Percentiles rank a stretch among this genome's conserved stretches.
Conservation (phyloP, 2,888 invertebrate species). For the Muschampia plurimacula region DNA sequence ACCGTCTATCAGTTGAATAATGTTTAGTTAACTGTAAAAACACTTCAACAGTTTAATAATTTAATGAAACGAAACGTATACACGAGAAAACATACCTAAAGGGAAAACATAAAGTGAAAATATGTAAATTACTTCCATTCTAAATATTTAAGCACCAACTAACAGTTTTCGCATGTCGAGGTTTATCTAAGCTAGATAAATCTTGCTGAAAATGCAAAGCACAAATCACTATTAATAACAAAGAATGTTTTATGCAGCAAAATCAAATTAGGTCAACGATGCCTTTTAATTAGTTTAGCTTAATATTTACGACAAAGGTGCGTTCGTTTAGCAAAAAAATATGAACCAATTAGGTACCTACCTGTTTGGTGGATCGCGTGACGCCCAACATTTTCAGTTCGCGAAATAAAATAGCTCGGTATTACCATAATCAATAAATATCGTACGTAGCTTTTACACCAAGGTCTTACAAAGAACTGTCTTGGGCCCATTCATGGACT, state of each 20-base stretch:
- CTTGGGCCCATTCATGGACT: constrained; percentile 33
- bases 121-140: too few species aligned
- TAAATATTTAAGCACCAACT: too few species aligned
- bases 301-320: constrained; percentile 25
- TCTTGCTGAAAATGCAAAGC: too few species aligned
- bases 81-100: too few species aligned
- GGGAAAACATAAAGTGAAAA: too few species aligned
- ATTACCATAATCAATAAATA: constrained; percentile 68
- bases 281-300: constrained; percentile 8
- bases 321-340: constrained; percentile 30
- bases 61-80: too few species aligned
- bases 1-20: too few species aligned
- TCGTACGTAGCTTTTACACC: constrained; percentile 45
- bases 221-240: too few species aligned
- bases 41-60: too few species aligned
- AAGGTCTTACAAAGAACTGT: constrained; percentile 29
- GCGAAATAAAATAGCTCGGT: constrained; percentile 53
- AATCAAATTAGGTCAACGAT: constrained; percentile 11
- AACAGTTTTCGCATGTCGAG: too few species aligned
- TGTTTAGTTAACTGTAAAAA: too few species aligned
- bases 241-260: not conserved
- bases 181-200: not conserved
- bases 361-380: constrained; percentile 56
- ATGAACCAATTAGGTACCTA: constrained; percentile 27
- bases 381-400: constrained; percentile 47